Conservation (phyloP, 2,797 vertebrate genomes). For the Tolypeutes matacus region DNA sequence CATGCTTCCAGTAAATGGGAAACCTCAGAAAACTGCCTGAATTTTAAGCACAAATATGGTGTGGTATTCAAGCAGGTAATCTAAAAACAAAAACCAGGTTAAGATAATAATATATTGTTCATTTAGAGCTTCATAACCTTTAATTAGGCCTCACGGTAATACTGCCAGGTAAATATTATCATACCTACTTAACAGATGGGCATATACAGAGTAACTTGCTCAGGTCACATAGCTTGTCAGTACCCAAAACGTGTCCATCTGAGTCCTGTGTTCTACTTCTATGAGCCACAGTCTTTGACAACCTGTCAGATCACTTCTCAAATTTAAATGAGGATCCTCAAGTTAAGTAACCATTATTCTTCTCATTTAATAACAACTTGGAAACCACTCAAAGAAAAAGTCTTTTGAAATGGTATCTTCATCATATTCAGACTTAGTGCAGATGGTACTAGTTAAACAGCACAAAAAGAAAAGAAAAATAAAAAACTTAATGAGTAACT, state of each 20-base stretch:
- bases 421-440: not conserved
- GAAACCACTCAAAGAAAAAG: conserved; percentile 38
- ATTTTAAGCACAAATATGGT: not conserved
- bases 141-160: conserved; percentile 70
- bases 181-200: conserved; percentile 57
- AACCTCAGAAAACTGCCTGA: not conserved
- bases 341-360: not conserved
- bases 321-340: conserved; percentile 25
- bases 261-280: not conserved
- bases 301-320: conserved; percentile 48
- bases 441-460: not conserved
- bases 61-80: not conserved
- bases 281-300: not conserved
- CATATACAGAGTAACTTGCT: not conserved
- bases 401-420: conserved; percentile 58
- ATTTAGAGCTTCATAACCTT: conserved; percentile 68
- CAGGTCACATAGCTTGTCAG: not conserved
- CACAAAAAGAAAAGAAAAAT: not conserved
- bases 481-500: not conserved
- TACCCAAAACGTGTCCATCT: not conserved
- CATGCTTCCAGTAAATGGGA: not conserved
- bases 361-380: conserved; percentile 47
- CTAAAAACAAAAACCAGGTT: conserved; percentile 17
- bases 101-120: conserved; percentile 51
- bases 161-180: conserved; percentile 50